Evolutionary conservation across 2,113 vertebrate species (phyloP).

Genomic region (Trichomycterus rosablanca): DNA sequence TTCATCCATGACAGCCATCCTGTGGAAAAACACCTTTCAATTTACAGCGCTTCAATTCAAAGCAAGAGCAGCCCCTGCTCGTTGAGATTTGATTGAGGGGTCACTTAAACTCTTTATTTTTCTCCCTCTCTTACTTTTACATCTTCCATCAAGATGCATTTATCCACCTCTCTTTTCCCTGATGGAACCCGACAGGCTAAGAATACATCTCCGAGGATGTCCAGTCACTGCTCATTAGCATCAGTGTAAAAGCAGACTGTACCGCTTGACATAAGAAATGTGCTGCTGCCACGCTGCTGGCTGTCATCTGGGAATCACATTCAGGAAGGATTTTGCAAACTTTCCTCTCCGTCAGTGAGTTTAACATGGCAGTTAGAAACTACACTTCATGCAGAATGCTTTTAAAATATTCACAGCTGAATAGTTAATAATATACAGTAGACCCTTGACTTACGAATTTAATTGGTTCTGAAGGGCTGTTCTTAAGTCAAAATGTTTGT

Average conservation of each 20-base stretch:
- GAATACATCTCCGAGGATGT: slow-evolving; percentile 54
- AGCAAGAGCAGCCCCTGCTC: slow-evolving; percentile 28
- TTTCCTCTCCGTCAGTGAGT: too few relatives aligned
- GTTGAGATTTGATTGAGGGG: slow-evolving; percentile 38
- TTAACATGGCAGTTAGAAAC: too few relatives aligned
- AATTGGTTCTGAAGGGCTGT: too few relatives aligned
- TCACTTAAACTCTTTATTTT: slow-evolving; percentile 10
- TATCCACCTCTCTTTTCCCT: slow-evolving; percentile 31
- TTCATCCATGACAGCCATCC: slow-evolving; percentile 6
- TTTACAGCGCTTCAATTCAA: neutral
- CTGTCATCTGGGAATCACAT: slow-evolving; percentile 19
- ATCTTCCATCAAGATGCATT: slow-evolving; percentile 10
- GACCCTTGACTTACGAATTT: too few relatives aligned
- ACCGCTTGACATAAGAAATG: slow-evolving; percentile 46
- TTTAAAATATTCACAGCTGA: too few relatives aligned
- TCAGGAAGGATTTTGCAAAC: slow-evolving; percentile 1
- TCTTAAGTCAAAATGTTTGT: too few relatives aligned
- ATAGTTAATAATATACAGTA: too few relatives aligned
- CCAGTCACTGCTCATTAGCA: slow-evolving; percentile 50
- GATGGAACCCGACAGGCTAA: slow-evolving; percentile 48
- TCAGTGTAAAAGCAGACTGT: slow-evolving; percentile 55
- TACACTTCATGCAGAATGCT: too few relatives aligned
- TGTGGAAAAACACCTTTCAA: neutral
- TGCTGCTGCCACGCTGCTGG: slow-evolving; percentile 25
- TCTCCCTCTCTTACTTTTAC: slow-evolving; percentile 31